These are phyloP conservation scores for Brachionus plicatilis DNA, from an alignment of 1,140 invertebrate genomes.

Conservation along the genomic window DNA sequence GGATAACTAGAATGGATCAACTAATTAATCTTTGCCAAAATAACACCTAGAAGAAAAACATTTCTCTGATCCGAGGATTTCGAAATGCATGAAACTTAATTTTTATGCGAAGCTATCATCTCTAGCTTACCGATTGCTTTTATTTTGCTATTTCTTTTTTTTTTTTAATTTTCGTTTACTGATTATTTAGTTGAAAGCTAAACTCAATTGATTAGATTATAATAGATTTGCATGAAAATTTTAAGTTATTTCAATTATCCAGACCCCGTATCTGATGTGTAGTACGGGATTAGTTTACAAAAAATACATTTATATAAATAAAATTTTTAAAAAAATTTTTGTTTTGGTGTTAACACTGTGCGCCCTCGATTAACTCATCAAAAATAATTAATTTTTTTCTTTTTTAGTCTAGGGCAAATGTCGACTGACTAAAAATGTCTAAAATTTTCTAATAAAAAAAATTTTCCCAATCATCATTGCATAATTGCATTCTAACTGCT, in stretches of 20 bases:
- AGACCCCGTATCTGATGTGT: background rate
- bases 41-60: slow-evolving; percentile 23
- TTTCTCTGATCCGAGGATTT: slow-evolving; percentile 26
- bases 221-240: slow-evolving; percentile 3
- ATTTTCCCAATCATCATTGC: background rate
- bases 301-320: slow-evolving; percentile 9
- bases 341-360: background rate
- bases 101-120: background rate
- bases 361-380: background rate
- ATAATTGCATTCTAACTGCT: background rate
- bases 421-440: background rate
- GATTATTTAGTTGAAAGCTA: slow-evolving; percentile 2
- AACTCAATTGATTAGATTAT: slow-evolving; percentile 27
- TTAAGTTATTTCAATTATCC: slow-evolving; percentile 35
- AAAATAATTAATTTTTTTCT: background rate
- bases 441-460: background rate
- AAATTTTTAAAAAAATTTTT: background rate
- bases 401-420: background rate
- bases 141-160: background rate
- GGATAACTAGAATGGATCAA: slow-evolving; percentile 5
- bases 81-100: slow-evolving; percentile 26
- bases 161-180: background rate
- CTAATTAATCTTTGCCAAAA: slow-evolving; percentile 17
- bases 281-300: background rate
- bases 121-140: background rate